Evolutionary conservation across 2,113 vertebrate species (phyloP), one percentile per base, ranked within the genome.

Genomic region (Sander vitreus): DNA sequence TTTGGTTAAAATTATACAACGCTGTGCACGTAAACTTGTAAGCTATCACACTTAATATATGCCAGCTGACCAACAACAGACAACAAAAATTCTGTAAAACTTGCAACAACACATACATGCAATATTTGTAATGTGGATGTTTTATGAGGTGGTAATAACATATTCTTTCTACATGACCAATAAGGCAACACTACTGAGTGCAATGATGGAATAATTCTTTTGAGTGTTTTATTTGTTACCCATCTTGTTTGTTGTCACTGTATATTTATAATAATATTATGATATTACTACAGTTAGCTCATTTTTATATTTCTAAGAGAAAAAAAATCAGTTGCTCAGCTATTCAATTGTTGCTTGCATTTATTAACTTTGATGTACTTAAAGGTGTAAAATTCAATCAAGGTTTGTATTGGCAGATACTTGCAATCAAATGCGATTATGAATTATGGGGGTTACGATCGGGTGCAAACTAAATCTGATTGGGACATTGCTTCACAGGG

Each of bases 71-170:
- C n/a, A n/a, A n/a, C n/a, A n/a, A n/a, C n/a, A n/a, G n/a, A n/a
- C n/a, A 59, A 47, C 23, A 21, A 2, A 19, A 13, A 53, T 43
- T 7, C 51, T 54, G 36, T n/a, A 19, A 12, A n/a, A 36, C 14
- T 33, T 73, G 7, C 7, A 33, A 13, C 12, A 74, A 50, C 57
- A 62, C 7, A 12, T 36, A 12, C 7, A 23, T 36, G 25, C 18
- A 59, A 10, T 48, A 55, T 54, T 5, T 57, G 8, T 43, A 13
- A 47, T 59, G 47, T 58, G 9, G 13, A 12, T 48, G 16, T 27
- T 55, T 55, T 57, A 55, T 65, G 23, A 30, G 60, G 33, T 50
- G 59, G n/a, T 19, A 25, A 63, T 21, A 51, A 64, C 47, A 64
- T 9, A 10, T 39, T 75, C 15, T 18, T 23, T 55, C 21, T 21